phyloP scores from a whole-genome alignment of 2,113 vertebrate species.

The Sterrhoptilus dennistouni region DNA sequence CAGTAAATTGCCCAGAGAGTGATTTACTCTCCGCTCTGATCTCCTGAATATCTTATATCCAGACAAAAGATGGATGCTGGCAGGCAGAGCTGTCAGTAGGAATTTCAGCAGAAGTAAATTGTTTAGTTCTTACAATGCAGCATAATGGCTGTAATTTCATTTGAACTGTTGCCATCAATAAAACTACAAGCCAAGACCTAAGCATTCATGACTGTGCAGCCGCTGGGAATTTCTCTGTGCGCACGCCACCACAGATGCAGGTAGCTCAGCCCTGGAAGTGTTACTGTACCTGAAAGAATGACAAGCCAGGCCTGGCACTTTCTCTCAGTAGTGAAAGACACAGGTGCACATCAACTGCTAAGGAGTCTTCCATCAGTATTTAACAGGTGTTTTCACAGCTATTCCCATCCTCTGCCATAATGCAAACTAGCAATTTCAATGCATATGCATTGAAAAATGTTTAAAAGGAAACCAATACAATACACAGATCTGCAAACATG shows the following conservation, averaged over 20 bases:
- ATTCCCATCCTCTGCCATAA: neutral
- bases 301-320: slow-evolving; percentile 17
- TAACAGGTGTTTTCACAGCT: slow-evolving; percentile 56
- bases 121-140: slow-evolving; percentile 70
- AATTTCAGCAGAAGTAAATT: slow-evolving; percentile 73
- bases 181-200: slow-evolving; percentile 48
- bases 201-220: slow-evolving; percentile 8
- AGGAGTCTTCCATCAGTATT: slow-evolving; percentile 24
- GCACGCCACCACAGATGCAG: slow-evolving; percentile 11
- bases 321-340: neutral
- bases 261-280: slow-evolving; percentile 28
- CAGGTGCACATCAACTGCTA: neutral
- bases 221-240: slow-evolving; percentile 9
- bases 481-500: neutral
- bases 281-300: neutral
- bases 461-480: slow-evolving; percentile 1
- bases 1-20: slow-evolving; percentile 58
- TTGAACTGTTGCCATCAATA: slow-evolving; percentile 75
- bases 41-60: slow-evolving; percentile 54
- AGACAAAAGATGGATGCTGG: slow-evolving; percentile 58
- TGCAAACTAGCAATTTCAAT: slow-evolving; percentile 27
- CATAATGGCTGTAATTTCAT: slow-evolving; percentile 75
- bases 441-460: neutral
- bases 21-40: slow-evolving; percentile 54
- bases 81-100: slow-evolving; percentile 48